phyloP scores from a whole-genome alignment of 1,140 invertebrate genomes.

The Spodoptera litura region DNA sequence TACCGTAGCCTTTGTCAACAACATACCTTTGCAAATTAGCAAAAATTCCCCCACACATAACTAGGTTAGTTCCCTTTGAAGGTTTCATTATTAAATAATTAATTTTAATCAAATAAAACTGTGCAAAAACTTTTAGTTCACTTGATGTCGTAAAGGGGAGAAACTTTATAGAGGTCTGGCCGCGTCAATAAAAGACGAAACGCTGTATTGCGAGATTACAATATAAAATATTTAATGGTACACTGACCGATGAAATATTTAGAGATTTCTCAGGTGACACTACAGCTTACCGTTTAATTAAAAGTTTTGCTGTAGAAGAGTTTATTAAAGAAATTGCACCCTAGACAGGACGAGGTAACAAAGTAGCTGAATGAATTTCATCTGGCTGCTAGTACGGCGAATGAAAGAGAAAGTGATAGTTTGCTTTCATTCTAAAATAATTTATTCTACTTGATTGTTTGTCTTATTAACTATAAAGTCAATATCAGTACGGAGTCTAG shows the following conservation, averaged over 20 bases:
- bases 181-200: constrained; percentile 52
- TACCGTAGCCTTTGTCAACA: constrained; percentile 9
- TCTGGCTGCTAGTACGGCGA: neutral
- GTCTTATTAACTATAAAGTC: too few species aligned
- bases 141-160: constrained; percentile 54
- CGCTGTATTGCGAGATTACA: constrained; percentile 41
- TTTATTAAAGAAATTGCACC: neutral
- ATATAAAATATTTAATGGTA: constrained; percentile 54
- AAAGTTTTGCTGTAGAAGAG: constrained; percentile 10
- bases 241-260: constrained; percentile 48
- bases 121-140: constrained; percentile 40
- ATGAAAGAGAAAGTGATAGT: too few species aligned
- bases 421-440: too few species aligned
- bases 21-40: neutral
- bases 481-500: too few species aligned
- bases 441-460: too few species aligned
- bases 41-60: constrained; percentile 4
- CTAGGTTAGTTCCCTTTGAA: constrained; percentile 13
- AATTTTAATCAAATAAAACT: constrained; percentile 52
- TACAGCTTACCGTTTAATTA: constrained; percentile 25
- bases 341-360: neutral
- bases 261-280: constrained; percentile 31
- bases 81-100: constrained; percentile 49
- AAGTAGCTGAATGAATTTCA: neutral
- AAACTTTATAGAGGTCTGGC: constrained; percentile 56